Percentiles rank a stretch among this genome's conserved stretches.
Conservation (phyloP, 2,113 vertebrate genomes). For the Hystrix brachyura region DNA sequence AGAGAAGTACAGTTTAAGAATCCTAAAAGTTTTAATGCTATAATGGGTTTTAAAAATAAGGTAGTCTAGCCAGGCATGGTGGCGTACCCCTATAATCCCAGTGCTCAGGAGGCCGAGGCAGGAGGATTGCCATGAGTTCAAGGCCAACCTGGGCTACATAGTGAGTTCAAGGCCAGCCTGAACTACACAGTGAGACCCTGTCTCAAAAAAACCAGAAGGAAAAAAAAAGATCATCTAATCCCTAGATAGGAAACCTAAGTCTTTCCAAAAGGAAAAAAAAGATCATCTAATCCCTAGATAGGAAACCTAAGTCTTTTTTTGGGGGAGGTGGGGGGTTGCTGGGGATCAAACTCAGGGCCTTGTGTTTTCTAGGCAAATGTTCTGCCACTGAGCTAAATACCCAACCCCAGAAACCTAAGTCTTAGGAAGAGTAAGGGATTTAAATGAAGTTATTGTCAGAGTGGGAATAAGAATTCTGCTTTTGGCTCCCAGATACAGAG, state of each 20-base stretch:
- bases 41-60: not conserved
- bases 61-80: not conserved
- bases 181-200: not conserved
- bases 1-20: not conserved
- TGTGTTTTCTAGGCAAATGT: too few relatives aligned
- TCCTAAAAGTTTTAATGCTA: not conserved
- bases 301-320: too few relatives aligned
- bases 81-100: not conserved
- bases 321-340: too few relatives aligned
- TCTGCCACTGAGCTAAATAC: too few relatives aligned
- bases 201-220: not conserved
- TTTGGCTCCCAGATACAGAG: not conserved
- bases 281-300: too few relatives aligned
- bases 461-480: constrained; percentile 2
- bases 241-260: too few relatives aligned
- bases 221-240: not conserved
- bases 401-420: not conserved
- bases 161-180: not conserved
- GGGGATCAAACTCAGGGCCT: too few relatives aligned
- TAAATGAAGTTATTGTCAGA: constrained; percentile 46
- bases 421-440: constrained; percentile 32
- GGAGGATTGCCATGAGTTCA: not conserved
- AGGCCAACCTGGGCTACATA: not conserved
- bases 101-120: not conserved
- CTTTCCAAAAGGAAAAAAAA: too few relatives aligned